These are phyloP conservation scores for Herpailurus yagouaroundi DNA, from an alignment of 2,113 vertebrate species.

Conservation along the genomic window DNA sequence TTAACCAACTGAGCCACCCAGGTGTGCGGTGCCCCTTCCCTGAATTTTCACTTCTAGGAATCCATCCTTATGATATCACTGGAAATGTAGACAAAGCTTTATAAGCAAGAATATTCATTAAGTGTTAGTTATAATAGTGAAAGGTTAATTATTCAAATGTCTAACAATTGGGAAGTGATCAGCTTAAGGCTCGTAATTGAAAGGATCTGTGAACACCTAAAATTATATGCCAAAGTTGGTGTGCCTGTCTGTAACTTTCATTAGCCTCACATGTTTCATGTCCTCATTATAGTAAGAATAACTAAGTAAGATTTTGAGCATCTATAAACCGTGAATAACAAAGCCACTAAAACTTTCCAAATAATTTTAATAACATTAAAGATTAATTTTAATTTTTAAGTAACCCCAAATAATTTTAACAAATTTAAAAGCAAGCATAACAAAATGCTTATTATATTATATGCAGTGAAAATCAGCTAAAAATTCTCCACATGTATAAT, in stretches of 20 bases:
- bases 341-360: background rate
- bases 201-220: background rate
- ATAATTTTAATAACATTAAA: slow-evolving; percentile 12
- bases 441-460: background rate
- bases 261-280: background rate
- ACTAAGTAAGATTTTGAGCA: background rate
- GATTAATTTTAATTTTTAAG: background rate
- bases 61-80: background rate
- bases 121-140: background rate
- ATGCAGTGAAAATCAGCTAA: background rate
- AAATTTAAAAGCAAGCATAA: background rate
- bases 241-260: background rate
- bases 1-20: too few relatives aligned
- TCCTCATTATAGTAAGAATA: background rate
- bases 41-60: background rate
- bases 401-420: background rate
- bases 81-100: background rate
- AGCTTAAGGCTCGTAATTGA: background rate
- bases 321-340: background rate
- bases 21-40: too few relatives aligned
- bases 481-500: background rate
- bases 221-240: background rate
- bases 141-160: slow-evolving; percentile 2
- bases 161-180: slow-evolving; percentile 2
- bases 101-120: background rate